phyloP scores from a whole-genome alignment of 1,140 invertebrate genomes.

The Rhizoglyphus robini region DNA sequence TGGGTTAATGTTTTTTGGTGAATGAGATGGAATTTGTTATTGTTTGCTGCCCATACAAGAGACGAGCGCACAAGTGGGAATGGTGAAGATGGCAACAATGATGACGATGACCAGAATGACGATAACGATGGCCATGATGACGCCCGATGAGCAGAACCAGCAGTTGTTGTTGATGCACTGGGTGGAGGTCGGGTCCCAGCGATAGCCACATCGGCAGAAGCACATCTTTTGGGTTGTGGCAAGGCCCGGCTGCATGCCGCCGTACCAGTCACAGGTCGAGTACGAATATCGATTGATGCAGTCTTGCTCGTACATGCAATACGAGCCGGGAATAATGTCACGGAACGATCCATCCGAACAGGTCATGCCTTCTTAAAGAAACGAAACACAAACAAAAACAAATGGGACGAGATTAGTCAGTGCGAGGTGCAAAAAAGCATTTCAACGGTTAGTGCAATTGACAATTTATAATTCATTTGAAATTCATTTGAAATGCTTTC shows the following conservation, averaged over 20 bases:
- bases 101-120: background rate
- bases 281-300: background rate
- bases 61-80: background rate
- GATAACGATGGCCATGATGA: background rate
- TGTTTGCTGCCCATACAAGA: background rate
- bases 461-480: no score
- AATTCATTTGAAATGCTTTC: no score
- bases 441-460: no score
- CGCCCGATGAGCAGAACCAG: background rate
- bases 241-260: background rate
- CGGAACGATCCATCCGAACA: background rate
- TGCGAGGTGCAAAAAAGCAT: no score
- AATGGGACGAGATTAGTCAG: no score
- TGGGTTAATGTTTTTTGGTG: no score
- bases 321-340: background rate
- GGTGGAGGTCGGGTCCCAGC: background rate
- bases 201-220: slow-evolving; percentile 11
- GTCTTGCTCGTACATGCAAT: background rate
- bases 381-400: background rate
- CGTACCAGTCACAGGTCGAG: background rate
- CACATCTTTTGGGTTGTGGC: background rate
- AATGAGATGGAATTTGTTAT: background rate
- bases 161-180: background rate
- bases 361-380: background rate
- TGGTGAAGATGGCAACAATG: background rate